Evolutionary conservation across 2,797 vertebrate genomes (phyloP).

Genomic region (Enteromius mattozi): DNA sequence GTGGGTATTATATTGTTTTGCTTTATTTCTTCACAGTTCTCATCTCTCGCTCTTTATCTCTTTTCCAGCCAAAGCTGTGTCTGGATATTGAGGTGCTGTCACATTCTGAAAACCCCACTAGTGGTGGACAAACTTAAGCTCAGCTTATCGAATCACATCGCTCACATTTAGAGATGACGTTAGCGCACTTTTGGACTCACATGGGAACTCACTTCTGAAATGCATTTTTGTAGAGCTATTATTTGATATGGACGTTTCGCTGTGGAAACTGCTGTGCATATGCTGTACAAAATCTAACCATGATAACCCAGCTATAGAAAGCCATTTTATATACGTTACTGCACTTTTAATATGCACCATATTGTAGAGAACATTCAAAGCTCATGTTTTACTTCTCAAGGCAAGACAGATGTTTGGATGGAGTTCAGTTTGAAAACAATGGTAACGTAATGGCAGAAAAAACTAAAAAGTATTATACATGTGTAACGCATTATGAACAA

Average conservation of each 20-base stretch:
- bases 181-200: slow-evolving; percentile 61
- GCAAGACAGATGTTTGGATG: slow-evolving; percentile 68
- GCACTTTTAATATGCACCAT: slow-evolving; percentile 87
- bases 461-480: slow-evolving; percentile 64
- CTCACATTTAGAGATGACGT: slow-evolving; percentile 59
- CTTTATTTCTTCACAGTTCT: slow-evolving; percentile 10
- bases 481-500: slow-evolving; percentile 52
- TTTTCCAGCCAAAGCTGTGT: slow-evolving; percentile 88
- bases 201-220: slow-evolving; percentile 54
- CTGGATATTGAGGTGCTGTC: slow-evolving; percentile 84
- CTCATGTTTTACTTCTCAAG: slow-evolving; percentile 69
- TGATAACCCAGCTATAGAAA: slow-evolving; percentile 74
- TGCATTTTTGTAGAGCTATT: slow-evolving; percentile 61
- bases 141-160: slow-evolving; percentile 52
- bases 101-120: slow-evolving; percentile 56
- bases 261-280: slow-evolving; percentile 65
- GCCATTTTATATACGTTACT: slow-evolving; percentile 79
- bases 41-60: slow-evolving; percentile 13
- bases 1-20: slow-evolving; percentile 28
- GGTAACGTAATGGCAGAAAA: slow-evolving; percentile 64
- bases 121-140: slow-evolving; percentile 58
- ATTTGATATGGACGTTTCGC: slow-evolving; percentile 62
- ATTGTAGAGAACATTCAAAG: slow-evolving; percentile 77
- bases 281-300: slow-evolving; percentile 70
- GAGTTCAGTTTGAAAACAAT: slow-evolving; percentile 66